A percentile compares a stretch with the other conserved stretches of the same genome.
Conservation (phyloP, 2,888 invertebrate species). For the Serripes groenlandicus region DNA sequence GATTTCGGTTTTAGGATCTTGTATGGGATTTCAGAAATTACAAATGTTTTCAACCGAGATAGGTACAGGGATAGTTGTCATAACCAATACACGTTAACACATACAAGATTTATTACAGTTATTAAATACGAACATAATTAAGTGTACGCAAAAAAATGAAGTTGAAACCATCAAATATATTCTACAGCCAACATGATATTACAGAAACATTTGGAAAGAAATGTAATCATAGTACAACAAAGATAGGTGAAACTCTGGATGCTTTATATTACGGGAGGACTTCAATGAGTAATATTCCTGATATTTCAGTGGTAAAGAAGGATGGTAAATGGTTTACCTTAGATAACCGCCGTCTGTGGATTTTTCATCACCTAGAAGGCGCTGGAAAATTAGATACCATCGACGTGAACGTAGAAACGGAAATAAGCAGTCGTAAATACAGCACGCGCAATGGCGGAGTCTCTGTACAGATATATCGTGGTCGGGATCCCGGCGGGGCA, state of each 20-base stretch:
- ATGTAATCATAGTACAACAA: neutral
- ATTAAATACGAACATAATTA: too few species aligned
- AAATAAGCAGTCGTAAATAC: neutral
- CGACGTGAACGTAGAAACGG: neutral
- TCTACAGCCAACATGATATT: constrained; percentile 2
- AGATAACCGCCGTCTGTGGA: constrained; percentile 10
- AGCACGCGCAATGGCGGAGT: constrained; percentile 1
- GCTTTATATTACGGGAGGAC: neutral
- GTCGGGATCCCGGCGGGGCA: neutral
- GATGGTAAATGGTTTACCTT: constrained; percentile 12
- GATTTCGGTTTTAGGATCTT: too few species aligned
- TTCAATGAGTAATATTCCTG: neutral
- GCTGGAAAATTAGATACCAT: neutral
- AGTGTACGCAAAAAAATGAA: constrained; percentile 2
- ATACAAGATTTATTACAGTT: too few species aligned
- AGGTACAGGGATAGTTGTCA: too few species aligned
- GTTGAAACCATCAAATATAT: constrained; percentile 11
- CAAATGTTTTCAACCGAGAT: too few species aligned
- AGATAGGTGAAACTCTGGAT: neutral
- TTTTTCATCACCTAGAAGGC: constrained; percentile 14
- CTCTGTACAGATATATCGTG: constrained; percentile 2
- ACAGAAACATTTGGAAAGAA: neutral
- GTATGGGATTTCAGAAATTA: too few species aligned
- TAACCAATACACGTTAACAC: too few species aligned
- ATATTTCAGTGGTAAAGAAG: neutral